A percentile compares a stretch with the other conserved stretches of the same genome.
Conservation (phyloP, 2,888 invertebrate species). For the Tanytarsus gracilentus region DNA sequence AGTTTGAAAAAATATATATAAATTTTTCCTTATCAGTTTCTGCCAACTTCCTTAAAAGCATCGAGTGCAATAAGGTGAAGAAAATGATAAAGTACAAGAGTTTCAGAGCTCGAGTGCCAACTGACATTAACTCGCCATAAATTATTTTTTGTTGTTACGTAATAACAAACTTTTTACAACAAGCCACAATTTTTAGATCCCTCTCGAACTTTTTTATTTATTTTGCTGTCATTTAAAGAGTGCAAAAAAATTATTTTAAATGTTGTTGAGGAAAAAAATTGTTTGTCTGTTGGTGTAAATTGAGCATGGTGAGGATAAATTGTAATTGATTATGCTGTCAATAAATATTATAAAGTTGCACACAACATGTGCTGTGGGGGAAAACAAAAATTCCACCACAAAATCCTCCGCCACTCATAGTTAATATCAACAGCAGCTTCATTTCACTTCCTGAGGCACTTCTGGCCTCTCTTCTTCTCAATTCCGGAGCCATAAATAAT, state of each 20-base stretch:
- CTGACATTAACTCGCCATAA: not conserved
- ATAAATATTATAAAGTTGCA: not conserved
- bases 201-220: too few relatives aligned
- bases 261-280: too few relatives aligned
- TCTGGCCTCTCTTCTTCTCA: constrained; percentile 3
- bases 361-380: not conserved
- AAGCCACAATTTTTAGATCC: too few relatives aligned
- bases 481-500: constrained; percentile 7
- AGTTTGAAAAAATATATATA: too few relatives aligned
- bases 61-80: not conserved
- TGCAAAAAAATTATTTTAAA: too few relatives aligned
- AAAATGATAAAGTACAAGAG: constrained; percentile 3
- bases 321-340: constrained; percentile 24
- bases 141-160: too few relatives aligned
- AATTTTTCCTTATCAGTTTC: too few relatives aligned
- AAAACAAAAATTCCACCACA: not conserved
- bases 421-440: not conserved
- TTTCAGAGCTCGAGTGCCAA: not conserved
- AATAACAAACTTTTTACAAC: too few relatives aligned
- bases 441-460: not conserved
- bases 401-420: not conserved
- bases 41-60: not conserved
- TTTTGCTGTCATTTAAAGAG: too few relatives aligned
- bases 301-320: too few relatives aligned
- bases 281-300: not conserved